Evolutionary conservation across 1,140 invertebrate genomes (phyloP).

Genomic region (Meloidogyne exigua): DNA sequence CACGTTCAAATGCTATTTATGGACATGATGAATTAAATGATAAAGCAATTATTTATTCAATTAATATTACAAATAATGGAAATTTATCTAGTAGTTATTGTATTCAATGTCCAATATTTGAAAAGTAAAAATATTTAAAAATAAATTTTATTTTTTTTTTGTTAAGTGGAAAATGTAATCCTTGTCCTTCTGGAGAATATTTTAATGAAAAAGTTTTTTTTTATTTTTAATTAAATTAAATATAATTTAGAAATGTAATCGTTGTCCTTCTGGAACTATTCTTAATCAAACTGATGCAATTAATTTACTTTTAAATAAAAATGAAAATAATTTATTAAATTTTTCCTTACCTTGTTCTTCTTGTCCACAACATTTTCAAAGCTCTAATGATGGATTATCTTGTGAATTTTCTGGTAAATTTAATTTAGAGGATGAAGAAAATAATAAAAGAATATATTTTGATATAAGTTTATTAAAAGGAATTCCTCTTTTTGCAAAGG

Average conservation of each 20-base stretch:
- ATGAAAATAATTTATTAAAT: neutral
- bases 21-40: slow-evolving; percentile 48
- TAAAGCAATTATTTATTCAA: slow-evolving; percentile 67
- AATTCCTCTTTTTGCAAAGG: slow-evolving; percentile 1
- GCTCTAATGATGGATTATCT: slow-evolving; percentile 32
- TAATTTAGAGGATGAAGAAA: slow-evolving; percentile 48
- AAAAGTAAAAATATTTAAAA: neutral
- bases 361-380: slow-evolving; percentile 43
- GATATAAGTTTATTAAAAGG: slow-evolving; percentile 11
- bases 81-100: slow-evolving; percentile 68
- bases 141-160: slow-evolving; percentile 16
- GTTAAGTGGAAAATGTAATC: slow-evolving; percentile 66
- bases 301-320: neutral
- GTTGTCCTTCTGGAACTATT: slow-evolving; percentile 33
- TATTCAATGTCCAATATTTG: slow-evolving; percentile 67
- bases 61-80: slow-evolving; percentile 71
- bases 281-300: slow-evolving; percentile 16
- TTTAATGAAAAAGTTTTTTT: slow-evolving; percentile 52
- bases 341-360: slow-evolving; percentile 32
- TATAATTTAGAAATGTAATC: slow-evolving; percentile 22
- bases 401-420: slow-evolving; percentile 51
- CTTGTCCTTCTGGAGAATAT: slow-evolving; percentile 68
- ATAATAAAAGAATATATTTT: slow-evolving; percentile 22
- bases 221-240: neutral
- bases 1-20: slow-evolving; percentile 62